These are phyloP conservation scores for Amphiura filiformis DNA, from an alignment of 35 echinoderm and acorn worm species.

Conservation along the genomic window DNA sequence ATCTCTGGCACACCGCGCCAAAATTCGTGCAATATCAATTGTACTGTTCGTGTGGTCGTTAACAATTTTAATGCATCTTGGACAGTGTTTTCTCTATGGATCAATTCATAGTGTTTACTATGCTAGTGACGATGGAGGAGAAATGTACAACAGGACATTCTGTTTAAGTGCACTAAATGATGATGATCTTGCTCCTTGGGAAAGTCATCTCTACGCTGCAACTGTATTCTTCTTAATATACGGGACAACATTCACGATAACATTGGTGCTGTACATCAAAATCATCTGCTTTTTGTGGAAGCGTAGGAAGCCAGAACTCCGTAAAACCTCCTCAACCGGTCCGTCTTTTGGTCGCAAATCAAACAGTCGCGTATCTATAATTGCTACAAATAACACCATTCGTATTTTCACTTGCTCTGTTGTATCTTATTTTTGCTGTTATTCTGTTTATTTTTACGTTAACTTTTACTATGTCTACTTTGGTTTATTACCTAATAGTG, in stretches of 20 bases:
- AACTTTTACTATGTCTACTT: constrained; percentile 87
- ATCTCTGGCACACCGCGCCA: constrained; percentile 38
- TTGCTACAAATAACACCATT: constrained; percentile 31
- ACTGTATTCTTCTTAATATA: constrained; percentile 75
- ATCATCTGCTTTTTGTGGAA: constrained; percentile 54
- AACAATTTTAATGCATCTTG: constrained; percentile 59
- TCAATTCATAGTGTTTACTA: constrained; percentile 40
- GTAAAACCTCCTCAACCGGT: not conserved
- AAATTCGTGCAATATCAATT: constrained; percentile 63
- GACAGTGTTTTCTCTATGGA: constrained; percentile 62
- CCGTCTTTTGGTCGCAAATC: not conserved
- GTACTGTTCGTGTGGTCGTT: constrained; percentile 73
- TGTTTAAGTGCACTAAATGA: constrained; percentile 62
- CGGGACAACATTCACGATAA: constrained; percentile 66
- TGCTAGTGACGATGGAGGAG: not conserved
- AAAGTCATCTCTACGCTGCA: constrained; percentile 60
- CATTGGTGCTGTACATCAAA: constrained; percentile 61
- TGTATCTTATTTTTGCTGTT: constrained; percentile 73
- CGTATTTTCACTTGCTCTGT: constrained; percentile 62
- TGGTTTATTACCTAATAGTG: constrained; percentile 57
- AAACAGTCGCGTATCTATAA: not conserved
- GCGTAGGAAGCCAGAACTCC: constrained; percentile 6
- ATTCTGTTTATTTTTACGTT: constrained; percentile 89
- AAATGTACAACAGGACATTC: constrained; percentile 48
- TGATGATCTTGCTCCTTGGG: constrained; percentile 32